Evolutionary conservation across 2,888 invertebrate species (phyloP).

Genomic region (Hydroisotoma schaefferi): DNA sequence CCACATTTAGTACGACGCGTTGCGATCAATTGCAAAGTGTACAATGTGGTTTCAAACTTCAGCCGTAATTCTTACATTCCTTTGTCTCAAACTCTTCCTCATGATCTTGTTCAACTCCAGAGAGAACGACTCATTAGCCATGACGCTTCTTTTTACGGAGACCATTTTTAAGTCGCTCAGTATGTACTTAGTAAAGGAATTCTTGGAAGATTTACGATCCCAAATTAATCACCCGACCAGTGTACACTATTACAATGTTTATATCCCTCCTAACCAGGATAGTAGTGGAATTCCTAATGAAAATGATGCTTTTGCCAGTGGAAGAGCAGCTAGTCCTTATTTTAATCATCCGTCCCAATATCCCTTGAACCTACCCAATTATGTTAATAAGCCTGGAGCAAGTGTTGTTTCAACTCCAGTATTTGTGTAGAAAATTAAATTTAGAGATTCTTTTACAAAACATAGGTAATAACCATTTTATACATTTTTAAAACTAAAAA

Average conservation of each 20-base stretch:
- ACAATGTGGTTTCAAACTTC: conserved; percentile 26
- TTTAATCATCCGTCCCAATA: not conserved
- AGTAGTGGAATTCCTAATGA: not conserved
- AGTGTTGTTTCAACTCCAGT: not conserved
- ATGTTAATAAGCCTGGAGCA: not conserved
- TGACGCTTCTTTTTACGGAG: conserved; percentile 18
- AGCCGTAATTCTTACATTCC: conserved; percentile 16
- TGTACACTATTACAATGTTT: conserved; percentile 25
- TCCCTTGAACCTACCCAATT: conserved; percentile 1
- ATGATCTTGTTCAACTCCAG: conserved; percentile 19
- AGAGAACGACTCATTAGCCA: conserved; percentile 12
- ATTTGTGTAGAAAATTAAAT: not conserved
- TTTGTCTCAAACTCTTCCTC: conserved; percentile 21
- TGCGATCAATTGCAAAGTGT: conserved; percentile 20
- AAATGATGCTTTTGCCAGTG: not conserved
- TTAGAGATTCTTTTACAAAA: not conserved
- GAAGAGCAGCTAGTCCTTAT: not conserved
- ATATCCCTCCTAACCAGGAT: conserved; percentile 3
- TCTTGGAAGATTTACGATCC: conserved; percentile 20
- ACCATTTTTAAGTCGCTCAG: conserved; percentile 23
- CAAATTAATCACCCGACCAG: conserved; percentile 6
- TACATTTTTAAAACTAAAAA: too few species aligned
- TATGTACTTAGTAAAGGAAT: conserved; percentile 22
- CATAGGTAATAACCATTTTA: not conserved
- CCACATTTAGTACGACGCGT: conserved; percentile 5